phyloP scores from a whole-genome alignment of 2,797 vertebrate genomes.

The Crenichthys baileyi region DNA sequence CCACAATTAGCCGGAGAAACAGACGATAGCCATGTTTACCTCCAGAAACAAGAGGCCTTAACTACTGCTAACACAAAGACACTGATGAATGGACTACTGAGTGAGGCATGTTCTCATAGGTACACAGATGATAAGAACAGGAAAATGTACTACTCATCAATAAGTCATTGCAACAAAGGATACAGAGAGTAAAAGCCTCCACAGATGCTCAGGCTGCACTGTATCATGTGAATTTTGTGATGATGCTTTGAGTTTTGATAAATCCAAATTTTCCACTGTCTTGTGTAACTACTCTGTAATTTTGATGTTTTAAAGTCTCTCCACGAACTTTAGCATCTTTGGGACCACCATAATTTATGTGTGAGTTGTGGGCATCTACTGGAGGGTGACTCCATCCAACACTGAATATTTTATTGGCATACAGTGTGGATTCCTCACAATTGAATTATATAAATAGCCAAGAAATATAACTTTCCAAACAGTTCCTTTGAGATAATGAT shows the following conservation, averaged over 20 bases:
- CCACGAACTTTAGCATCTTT: background rate
- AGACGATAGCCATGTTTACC: constrained; percentile 71
- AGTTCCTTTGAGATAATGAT: background rate
- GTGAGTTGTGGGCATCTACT: background rate
- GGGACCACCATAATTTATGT: background rate
- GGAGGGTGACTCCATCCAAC: background rate
- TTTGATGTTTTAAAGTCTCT: background rate
- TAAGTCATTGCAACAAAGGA: no score
- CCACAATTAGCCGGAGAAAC: constrained; percentile 74
- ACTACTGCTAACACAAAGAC: constrained; percentile 49
- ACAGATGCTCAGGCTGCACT: background rate
- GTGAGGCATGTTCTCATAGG: constrained; percentile 12
- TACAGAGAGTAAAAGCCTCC: background rate
- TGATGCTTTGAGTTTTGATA: background rate
- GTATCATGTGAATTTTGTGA: background rate
- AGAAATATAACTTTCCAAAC: background rate
- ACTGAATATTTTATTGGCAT: background rate
- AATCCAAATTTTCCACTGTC: background rate
- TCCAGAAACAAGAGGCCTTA: constrained; percentile 64
- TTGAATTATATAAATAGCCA: background rate
- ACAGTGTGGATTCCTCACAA: background rate
- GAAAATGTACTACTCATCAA: constrained; percentile 6
- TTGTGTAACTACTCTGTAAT: background rate
- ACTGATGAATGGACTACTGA: constrained; percentile 24
- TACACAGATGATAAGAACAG: constrained; percentile 12